Evolutionary conservation across 1,140 invertebrate species (phyloP).

Genomic region (Trichonephila clavata): DNA sequence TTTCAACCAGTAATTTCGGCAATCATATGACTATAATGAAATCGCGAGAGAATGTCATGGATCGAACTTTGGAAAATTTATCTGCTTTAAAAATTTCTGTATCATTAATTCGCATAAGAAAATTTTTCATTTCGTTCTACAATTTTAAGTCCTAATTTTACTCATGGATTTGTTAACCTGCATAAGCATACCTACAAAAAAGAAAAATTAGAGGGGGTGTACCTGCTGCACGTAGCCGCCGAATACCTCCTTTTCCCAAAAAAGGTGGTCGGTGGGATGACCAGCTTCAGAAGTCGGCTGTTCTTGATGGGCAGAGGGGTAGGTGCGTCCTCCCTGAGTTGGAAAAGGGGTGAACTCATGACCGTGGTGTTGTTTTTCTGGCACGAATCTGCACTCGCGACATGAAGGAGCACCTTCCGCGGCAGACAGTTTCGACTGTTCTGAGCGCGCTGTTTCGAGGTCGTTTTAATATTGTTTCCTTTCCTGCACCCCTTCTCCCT

Average conservation of each 20-base stretch:
- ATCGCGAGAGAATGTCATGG: too few species aligned
- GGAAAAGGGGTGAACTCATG: neutral
- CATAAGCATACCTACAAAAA: too few species aligned
- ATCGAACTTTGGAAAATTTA: neutral
- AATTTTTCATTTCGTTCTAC: neutral
- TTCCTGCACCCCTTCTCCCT: neutral
- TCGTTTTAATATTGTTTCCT: conserved; percentile 36
- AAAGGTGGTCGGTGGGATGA: neutral
- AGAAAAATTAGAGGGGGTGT: neutral
- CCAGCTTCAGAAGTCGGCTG: conserved; percentile 3
- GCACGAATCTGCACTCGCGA: too few species aligned
- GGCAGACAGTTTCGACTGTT: neutral
- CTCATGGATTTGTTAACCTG: too few species aligned
- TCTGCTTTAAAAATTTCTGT: neutral
- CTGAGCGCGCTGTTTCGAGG: conserved; percentile 31
- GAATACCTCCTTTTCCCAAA: conserved; percentile 53
- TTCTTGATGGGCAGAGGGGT: conserved; percentile 53
- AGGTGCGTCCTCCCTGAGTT: conserved; percentile 9
- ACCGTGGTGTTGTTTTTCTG: neutral
- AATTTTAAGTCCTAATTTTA: too few species aligned
- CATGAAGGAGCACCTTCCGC: neutral
- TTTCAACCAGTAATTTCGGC: too few species aligned
- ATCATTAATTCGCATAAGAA: neutral
- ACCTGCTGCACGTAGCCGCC: conserved; percentile 69
- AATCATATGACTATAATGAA: neutral